phyloP scores from a whole-genome alignment of 1,140 invertebrate genomes.

The Drosophila insularis region DNA sequence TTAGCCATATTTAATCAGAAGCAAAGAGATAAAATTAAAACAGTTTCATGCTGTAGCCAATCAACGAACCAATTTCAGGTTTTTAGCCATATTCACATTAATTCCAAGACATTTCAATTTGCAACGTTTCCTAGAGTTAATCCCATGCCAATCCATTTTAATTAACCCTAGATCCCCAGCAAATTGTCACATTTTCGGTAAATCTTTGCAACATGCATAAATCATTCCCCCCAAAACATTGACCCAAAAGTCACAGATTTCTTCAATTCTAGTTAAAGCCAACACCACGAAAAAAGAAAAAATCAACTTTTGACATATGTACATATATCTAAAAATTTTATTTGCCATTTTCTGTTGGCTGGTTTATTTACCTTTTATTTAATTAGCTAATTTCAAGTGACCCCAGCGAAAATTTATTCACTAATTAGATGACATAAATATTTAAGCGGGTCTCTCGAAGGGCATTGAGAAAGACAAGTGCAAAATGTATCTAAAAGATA shows the following conservation, averaged over 20 bases:
- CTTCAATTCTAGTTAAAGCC: background rate
- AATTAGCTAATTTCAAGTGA: slow-evolving; percentile 69
- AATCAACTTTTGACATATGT: slow-evolving; percentile 54
- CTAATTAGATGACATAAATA: slow-evolving; percentile 70
- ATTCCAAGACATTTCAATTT: background rate
- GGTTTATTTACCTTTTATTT: slow-evolving; percentile 57
- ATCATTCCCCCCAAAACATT: slow-evolving; percentile 26
- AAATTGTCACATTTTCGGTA: slow-evolving; percentile 34
- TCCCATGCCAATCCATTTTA: slow-evolving; percentile 57
- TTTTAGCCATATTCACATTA: background rate
- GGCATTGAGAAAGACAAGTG: slow-evolving; percentile 50
- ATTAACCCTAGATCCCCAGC: slow-evolving; percentile 38
- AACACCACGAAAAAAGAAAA: background rate
- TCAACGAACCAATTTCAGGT: background rate
- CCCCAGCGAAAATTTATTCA: slow-evolving; percentile 30
- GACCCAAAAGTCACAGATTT: slow-evolving; percentile 6
- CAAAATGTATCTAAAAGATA: slow-evolving; percentile 62
- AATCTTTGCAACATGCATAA: slow-evolving; percentile 40
- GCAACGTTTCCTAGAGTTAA: background rate
- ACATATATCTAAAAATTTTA: slow-evolving; percentile 38
- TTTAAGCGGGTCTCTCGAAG: slow-evolving; percentile 42
- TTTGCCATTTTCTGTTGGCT: background rate
- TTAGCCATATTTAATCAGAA: background rate
- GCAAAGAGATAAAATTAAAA: background rate
- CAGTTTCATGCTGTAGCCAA: background rate